These are phyloP conservation scores for Ormyrus labotus DNA, from an alignment of 2,888 invertebrate species.

Conservation along the genomic window DNA sequence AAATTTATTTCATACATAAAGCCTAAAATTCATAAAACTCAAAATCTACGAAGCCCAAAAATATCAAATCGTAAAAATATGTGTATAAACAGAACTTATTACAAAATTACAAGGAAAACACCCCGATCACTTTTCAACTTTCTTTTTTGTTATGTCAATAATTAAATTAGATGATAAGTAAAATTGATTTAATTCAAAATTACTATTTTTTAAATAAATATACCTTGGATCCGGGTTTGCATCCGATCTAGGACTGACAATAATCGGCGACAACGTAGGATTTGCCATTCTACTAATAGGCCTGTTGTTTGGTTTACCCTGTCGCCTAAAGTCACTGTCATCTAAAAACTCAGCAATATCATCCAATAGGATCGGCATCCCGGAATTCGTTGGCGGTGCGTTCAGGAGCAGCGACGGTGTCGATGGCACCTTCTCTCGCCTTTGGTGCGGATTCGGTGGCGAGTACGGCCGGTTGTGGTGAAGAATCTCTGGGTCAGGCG, in stretches of 20 bases:
- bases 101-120: too few relatives aligned
- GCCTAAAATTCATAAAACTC: too few relatives aligned
- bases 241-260: conserved; percentile 50
- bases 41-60: too few relatives aligned
- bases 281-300: too few relatives aligned
- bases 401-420: conserved; percentile 64
- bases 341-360: conserved; percentile 70
- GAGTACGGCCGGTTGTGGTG: conserved; percentile 54
- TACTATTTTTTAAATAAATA: background rate
- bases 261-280: conserved; percentile 32
- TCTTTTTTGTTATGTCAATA: too few relatives aligned
- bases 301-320: background rate
- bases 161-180: too few relatives aligned
- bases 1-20: too few relatives aligned
- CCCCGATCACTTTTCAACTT: too few relatives aligned
- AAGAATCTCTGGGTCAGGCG: conserved; percentile 60
- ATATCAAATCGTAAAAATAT: too few relatives aligned
- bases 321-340: conserved; percentile 66
- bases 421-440: conserved; percentile 59
- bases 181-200: too few relatives aligned
- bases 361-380: conserved; percentile 68
- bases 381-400: conserved; percentile 62
- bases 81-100: too few relatives aligned
- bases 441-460: conserved; percentile 54
- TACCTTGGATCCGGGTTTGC: conserved; percentile 46